Base-by-base conservation (phyloP, 2,113 vertebrate genomes). In the Lycaon pictus region DNA sequence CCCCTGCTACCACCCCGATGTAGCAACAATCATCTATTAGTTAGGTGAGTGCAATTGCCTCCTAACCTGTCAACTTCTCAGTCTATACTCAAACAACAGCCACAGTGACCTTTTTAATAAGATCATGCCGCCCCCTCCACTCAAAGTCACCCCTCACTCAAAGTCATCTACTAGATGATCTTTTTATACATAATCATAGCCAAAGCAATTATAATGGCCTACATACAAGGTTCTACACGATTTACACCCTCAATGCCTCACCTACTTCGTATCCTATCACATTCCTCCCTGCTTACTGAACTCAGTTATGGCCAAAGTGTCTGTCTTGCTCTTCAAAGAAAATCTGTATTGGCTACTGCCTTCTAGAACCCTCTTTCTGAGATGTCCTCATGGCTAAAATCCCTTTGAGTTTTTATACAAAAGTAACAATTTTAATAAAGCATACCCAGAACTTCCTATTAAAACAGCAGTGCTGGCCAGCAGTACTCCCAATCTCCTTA, bases 351-450 rank as follows among this genome's bases (percentile, higher is more conserved):
- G 37, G 9, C 51, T 79, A n/a, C 11, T 72, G 9, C 27, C 25
- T 84, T 22, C 20, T 71, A 60, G n/a, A 76, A 79, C 3, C 9
- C 7, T 83, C 11, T 92, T 58, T n/a, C 35, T 88, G 51, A 84
- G 11, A 43, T 72, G 37, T 82, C 35, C 69, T n/a, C 5, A 1
- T 48, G 17, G 27, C 35, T 84, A 92, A 82, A 62, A 58, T 7
- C 58, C 8, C 25, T 58, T 43, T 7, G 88, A 32, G 20, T 51
- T 19, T 67, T 93, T 69, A 86, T 51, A 27, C 0, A 12, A 86
- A 96, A 93, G 72, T 63, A 92, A 63, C 7, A 63, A 76, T 84
- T 58, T 63, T 29, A 90, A 22, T 91, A 72, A 67, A 71, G 16
- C 8, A 19, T 51, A 63, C 29, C 76, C 48, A 20, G 8, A 71